A percentile compares a stretch with the other conserved stretches of the same genome.
phyloP scores from a whole-genome alignment of 2,113 vertebrate species.

The Lepus europaeus region DNA sequence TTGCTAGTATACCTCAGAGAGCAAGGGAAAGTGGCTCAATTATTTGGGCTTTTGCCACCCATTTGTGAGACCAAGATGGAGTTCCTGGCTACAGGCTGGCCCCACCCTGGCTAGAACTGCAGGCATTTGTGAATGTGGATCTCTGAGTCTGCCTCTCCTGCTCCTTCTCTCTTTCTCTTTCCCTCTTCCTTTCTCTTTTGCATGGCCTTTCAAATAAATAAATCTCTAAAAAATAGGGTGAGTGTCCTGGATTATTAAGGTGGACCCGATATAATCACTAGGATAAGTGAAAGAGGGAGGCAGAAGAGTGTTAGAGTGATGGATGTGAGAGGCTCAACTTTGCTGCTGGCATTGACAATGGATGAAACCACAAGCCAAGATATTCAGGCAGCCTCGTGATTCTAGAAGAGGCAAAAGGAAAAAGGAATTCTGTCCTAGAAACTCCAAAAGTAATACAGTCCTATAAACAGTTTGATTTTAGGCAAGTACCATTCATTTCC shows the following conservation, averaged over 20 bases:
- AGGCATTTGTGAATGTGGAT: too few species aligned
- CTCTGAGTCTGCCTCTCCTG: too few species aligned
- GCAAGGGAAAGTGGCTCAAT: too few species aligned
- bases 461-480: background rate
- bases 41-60: too few species aligned
- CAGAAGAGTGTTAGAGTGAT: background rate
- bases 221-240: background rate
- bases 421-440: background rate
- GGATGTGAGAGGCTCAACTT: background rate
- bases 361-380: background rate
- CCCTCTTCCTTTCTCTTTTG: too few species aligned
- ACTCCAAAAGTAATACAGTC: background rate
- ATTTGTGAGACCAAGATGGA: too few species aligned
- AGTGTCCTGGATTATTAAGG: background rate
- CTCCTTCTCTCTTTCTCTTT: too few species aligned
- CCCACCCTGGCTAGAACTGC: too few species aligned
- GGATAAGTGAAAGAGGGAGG: background rate
- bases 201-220: too few species aligned
- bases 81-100: too few species aligned
- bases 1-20: too few species aligned
- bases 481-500: background rate
- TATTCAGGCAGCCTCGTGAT: background rate
- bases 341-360: background rate
- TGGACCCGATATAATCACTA: background rate
- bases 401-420: background rate